Percentiles rank a stretch among this genome's conserved stretches.
Conservation (phyloP, 2,113 vertebrate genomes). For the Coptodon bakossiorum region DNA sequence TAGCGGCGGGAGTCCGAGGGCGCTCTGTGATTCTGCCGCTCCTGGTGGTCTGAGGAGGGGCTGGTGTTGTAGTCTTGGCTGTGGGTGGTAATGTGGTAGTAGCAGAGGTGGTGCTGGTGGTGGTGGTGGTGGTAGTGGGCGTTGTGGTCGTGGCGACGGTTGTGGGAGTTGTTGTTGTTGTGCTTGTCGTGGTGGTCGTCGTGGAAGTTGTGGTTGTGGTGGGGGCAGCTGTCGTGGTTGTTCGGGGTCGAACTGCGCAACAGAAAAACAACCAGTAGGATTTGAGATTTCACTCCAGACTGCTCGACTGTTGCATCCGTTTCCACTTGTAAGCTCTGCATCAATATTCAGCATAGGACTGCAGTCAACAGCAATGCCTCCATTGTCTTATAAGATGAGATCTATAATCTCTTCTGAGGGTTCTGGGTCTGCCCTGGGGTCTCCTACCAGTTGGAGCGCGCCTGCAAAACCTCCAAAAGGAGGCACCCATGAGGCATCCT, state of each 20-base stretch:
- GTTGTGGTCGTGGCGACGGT: not conserved
- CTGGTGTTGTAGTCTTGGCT: not conserved
- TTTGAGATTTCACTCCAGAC: not conserved
- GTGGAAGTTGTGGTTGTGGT: slow-evolving; percentile 33
- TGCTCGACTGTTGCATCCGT: not conserved
- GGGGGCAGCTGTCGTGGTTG: slow-evolving; percentile 58
- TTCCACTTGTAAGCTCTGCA: not conserved
- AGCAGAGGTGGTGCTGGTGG: not conserved
- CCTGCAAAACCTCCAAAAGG: not conserved
- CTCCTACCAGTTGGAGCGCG: not conserved
- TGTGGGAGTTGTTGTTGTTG: not conserved
- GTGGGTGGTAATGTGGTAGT: not conserved
- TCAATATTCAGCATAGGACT: not conserved
- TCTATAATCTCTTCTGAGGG: not conserved
- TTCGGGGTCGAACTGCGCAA: slow-evolving; percentile 57
- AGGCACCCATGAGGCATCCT: not conserved
- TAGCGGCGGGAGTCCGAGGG: slow-evolving; percentile 1
- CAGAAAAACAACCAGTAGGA: not conserved
- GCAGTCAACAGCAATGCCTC: not conserved
- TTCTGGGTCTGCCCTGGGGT: not conserved
- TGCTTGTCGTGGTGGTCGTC: not conserved
- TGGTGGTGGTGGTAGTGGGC: not conserved
- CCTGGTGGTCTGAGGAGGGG: slow-evolving; percentile 24
- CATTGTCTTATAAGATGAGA: not conserved
- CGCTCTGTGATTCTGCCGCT: slow-evolving; percentile 2